Percentiles rank a stretch among this genome's conserved stretches.
Evolutionary conservation across 2,113 vertebrate genomes (phyloP).

Genomic region (Microcebus jonahi): DNA sequence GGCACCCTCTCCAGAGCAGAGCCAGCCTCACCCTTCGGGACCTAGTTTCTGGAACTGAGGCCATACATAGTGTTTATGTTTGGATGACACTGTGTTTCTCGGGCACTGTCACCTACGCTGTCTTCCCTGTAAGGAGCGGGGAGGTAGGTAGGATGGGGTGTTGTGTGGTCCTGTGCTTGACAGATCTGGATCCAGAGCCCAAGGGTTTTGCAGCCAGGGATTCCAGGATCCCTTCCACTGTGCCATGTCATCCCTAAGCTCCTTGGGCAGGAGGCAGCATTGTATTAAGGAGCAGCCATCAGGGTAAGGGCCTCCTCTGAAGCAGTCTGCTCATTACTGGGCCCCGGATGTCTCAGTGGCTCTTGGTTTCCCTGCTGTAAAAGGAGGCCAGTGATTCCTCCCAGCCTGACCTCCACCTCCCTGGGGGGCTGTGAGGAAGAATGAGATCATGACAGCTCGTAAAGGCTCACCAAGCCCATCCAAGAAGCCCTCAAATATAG

Average conservation of each 20-base stretch:
- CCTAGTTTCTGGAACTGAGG: not conserved
- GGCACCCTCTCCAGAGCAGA: not conserved
- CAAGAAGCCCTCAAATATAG: slow-evolving; percentile 34
- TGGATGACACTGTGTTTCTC: not conserved
- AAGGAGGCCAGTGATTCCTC: not conserved
- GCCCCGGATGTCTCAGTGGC: not conserved
- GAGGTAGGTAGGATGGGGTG: not conserved
- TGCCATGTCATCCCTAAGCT: not conserved
- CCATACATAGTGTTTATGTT: not conserved
- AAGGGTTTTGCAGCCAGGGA: not conserved
- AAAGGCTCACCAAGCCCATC: not conserved
- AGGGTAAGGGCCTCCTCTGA: not conserved
- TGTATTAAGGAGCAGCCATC: not conserved
- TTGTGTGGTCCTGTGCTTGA: not conserved
- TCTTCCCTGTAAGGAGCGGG: not conserved
- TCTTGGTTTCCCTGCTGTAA: not conserved
- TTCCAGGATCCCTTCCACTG: not conserved
- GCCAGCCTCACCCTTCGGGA: not conserved
- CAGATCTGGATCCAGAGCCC: not conserved
- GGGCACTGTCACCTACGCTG: not conserved
- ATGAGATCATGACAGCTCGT: slow-evolving; percentile 21
- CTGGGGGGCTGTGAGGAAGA: slow-evolving; percentile 7
- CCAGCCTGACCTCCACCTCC: not conserved
- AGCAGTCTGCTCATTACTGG: not conserved
- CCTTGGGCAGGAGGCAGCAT: not conserved